These are phyloP conservation scores for Sternotherus odoratus DNA, from an alignment of 2,797 vertebrate genomes.

Conservation along the genomic window DNA sequence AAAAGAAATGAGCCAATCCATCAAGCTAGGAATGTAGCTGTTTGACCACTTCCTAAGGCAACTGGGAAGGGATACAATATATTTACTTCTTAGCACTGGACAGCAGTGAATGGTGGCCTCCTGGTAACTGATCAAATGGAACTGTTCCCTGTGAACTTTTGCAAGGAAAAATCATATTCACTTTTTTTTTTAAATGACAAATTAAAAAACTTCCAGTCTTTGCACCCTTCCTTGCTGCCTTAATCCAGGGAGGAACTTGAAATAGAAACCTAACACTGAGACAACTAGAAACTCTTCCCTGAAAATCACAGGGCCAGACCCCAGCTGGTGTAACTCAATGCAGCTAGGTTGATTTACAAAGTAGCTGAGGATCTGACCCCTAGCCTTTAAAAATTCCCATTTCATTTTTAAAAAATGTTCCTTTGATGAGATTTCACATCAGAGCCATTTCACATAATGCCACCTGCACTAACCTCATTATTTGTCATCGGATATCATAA, in stretches of 20 bases:
- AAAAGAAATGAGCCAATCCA: slow-evolving; percentile 78
- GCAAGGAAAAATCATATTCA: slow-evolving; percentile 44
- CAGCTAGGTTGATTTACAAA: background rate
- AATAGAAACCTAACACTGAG: background rate
- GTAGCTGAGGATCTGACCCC: background rate
- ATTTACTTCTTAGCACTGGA: slow-evolving; percentile 77
- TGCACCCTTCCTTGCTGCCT: background rate
- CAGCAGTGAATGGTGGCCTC: slow-evolving; percentile 65
- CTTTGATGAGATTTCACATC: slow-evolving; percentile 73
- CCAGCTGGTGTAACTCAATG: background rate
- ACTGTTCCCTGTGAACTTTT: slow-evolving; percentile 66
- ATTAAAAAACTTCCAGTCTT: slow-evolving; percentile 12
- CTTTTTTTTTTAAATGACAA: slow-evolving; percentile 51
- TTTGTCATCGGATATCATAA: slow-evolving; percentile 80
- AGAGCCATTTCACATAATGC: slow-evolving; percentile 70
- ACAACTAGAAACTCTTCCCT: background rate
- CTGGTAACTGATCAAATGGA: slow-evolving; percentile 71
- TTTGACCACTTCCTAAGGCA: slow-evolving; percentile 83
- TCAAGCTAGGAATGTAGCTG: slow-evolving; percentile 80
- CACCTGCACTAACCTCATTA: slow-evolving; percentile 76
- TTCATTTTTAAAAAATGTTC: slow-evolving; percentile 63
- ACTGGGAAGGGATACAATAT: slow-evolving; percentile 78
- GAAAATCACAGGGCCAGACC: slow-evolving; percentile 49
- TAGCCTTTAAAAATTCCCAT: slow-evolving; percentile 45
- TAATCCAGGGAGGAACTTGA: slow-evolving; percentile 43